Conservation (phyloP, 2,797 vertebrate genomes). For the Onychomys arenicola region DNA sequence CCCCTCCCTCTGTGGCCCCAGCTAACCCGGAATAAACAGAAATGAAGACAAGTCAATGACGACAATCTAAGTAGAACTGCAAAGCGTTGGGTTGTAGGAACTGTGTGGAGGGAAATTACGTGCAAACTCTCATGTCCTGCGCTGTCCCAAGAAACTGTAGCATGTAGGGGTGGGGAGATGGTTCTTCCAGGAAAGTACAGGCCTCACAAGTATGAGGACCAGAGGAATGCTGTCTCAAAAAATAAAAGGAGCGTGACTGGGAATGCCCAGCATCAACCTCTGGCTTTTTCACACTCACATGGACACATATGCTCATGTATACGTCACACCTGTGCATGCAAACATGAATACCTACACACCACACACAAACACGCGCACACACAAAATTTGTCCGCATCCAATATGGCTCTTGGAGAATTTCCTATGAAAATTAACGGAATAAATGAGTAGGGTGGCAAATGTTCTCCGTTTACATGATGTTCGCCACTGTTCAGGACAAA, state of each 20-base stretch:
- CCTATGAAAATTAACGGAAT: background rate
- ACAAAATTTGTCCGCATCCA: background rate
- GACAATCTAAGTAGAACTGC: background rate
- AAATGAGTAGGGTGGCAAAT: background rate
- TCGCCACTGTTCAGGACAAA: background rate
- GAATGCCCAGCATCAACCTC: background rate
- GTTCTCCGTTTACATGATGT: background rate
- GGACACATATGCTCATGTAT: no score
- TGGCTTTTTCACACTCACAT: background rate
- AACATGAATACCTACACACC: background rate
- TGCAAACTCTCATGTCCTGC: background rate
- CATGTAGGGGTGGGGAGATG: background rate
- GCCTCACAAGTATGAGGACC: background rate
- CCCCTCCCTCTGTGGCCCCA: background rate
- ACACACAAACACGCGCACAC: background rate
- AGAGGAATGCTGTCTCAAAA: background rate
- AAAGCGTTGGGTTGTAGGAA: conserved; percentile 17
- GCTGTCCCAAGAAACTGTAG: background rate
- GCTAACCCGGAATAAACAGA: background rate
- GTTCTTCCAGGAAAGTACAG: background rate
- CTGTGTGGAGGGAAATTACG: background rate
- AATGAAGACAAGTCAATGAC: background rate
- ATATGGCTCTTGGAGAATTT: background rate
- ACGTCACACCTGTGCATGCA: background rate
- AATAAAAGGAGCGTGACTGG: background rate